These are phyloP conservation scores for Ceuthmochares aereus DNA, from an alignment of 2,113 vertebrate species.

Conservation along the genomic window DNA sequence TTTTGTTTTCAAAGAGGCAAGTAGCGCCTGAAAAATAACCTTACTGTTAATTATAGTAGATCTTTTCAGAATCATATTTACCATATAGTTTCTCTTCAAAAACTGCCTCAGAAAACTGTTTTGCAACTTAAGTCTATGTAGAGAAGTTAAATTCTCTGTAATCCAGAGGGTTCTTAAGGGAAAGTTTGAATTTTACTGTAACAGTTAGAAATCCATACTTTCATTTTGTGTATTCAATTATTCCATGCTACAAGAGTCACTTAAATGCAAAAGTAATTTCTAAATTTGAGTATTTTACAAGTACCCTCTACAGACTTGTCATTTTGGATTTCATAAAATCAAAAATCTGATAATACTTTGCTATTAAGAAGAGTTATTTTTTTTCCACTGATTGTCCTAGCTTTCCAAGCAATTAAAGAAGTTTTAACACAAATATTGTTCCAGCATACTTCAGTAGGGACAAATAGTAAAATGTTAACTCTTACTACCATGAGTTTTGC, in stretches of 20 bases:
- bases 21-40: neutral
- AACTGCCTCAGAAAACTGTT: neutral
- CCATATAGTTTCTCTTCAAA: neutral
- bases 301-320: neutral
- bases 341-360: neutral
- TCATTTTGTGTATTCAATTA: neutral
- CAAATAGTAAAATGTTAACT: neutral
- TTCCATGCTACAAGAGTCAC: neutral
- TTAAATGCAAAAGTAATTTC: neutral
- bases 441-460: neutral
- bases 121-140: neutral
- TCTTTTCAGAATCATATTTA: neutral
- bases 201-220: slow-evolving; percentile 73
- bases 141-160: neutral
- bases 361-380: neutral
- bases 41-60: neutral
- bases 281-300: neutral
- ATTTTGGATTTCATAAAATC: neutral
- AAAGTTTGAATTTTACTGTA: neutral
- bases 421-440: neutral
- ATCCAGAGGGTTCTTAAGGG: neutral
- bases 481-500: neutral
- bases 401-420: neutral
- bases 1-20: neutral
- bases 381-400: neutral